Evolutionary conservation across 2,797 vertebrate genomes (phyloP).

Genomic region (Gambelia wislizenii): DNA sequence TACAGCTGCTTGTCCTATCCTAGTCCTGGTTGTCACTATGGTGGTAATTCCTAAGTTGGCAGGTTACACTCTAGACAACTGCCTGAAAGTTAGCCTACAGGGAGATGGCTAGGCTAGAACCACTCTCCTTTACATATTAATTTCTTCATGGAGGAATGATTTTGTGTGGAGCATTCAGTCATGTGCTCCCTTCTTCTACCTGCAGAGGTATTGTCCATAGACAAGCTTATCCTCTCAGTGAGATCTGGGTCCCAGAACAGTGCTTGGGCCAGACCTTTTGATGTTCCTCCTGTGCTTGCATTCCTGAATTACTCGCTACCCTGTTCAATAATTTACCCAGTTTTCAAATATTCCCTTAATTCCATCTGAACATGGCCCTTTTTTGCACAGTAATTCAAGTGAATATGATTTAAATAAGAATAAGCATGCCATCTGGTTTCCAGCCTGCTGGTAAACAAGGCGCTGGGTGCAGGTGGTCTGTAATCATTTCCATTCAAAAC

Average conservation of each 20-base stretch:
- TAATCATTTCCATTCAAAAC: constrained; percentile 11
- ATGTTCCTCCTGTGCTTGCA: constrained; percentile 9
- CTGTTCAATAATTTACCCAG: background rate
- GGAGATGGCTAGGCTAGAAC: background rate
- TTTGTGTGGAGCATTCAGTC: background rate
- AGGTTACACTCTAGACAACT: no score
- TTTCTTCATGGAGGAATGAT: background rate
- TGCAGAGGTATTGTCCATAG: no score
- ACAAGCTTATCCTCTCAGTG: background rate
- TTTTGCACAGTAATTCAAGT: constrained; percentile 13
- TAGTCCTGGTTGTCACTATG: background rate
- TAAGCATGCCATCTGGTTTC: constrained; percentile 26
- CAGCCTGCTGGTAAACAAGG: constrained; percentile 1
- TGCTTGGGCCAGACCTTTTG: background rate
- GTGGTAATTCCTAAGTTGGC: background rate
- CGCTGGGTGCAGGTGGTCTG: constrained; percentile 19
- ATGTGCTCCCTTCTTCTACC: background rate
- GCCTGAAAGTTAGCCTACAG: no score
- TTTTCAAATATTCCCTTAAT: background rate
- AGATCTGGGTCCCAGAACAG: fast-evolving
- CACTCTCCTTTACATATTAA: background rate
- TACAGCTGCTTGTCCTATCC: background rate
- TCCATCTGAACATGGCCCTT: constrained; percentile 10
- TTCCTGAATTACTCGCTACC: background rate
- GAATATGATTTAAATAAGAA: constrained; percentile 24